Conservation (phyloP, 2,113 vertebrate genomes). For the Pyrgilauda ruficollis region DNA sequence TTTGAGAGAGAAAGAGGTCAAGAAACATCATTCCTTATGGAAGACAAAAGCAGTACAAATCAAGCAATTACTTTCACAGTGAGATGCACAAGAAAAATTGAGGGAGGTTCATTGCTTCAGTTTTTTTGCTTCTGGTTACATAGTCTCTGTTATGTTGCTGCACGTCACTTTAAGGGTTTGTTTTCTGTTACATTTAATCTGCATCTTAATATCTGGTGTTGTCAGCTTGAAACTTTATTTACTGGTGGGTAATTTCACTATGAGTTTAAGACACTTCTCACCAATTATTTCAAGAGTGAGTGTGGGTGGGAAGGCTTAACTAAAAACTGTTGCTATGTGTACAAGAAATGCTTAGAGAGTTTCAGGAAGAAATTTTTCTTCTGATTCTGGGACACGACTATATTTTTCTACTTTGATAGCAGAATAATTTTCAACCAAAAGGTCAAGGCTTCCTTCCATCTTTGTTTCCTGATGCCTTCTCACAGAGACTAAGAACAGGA, state of each 20-base stretch:
- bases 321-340: background rate
- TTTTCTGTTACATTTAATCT: background rate
- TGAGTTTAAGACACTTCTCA: background rate
- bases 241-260: background rate
- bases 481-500: background rate
- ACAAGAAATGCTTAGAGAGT: background rate
- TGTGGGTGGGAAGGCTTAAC: background rate
- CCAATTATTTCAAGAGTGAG: background rate
- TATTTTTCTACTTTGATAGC: background rate
- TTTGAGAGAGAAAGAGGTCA: background rate
- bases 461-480: background rate
- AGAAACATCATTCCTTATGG: background rate
- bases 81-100: background rate
- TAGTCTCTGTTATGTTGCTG: background rate
- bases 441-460: background rate
- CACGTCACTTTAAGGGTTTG: background rate
- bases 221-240: background rate
- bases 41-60: background rate
- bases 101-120: accelerated
- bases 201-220: background rate
- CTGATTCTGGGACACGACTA: background rate
- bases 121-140: background rate
- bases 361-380: background rate
- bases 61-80: background rate
- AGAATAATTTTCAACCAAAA: background rate